phyloP scores from a whole-genome alignment of 2,113 vertebrate genomes.

The Alethe castanea region DNA sequence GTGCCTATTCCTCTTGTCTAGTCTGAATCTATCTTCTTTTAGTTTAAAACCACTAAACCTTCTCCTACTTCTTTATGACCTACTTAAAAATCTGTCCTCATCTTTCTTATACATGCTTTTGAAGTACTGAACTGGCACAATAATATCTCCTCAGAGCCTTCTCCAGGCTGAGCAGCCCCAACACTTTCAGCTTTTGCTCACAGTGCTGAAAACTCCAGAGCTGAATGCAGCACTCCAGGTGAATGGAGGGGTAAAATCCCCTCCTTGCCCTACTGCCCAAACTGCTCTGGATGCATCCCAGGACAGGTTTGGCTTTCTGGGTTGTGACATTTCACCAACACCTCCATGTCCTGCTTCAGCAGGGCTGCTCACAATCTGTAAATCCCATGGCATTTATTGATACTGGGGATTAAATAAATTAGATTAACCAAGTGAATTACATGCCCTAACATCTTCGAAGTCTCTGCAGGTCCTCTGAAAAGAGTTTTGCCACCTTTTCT shows the following conservation, averaged over 20 bases:
- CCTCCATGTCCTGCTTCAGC: rapidly evolving
- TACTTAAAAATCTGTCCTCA: background rate
- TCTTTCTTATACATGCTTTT: background rate
- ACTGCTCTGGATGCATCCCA: background rate
- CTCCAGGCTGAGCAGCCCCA: background rate
- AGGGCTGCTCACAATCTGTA: background rate
- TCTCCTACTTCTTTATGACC: background rate
- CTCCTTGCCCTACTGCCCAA: rapidly evolving
- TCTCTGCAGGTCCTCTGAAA: rapidly evolving
- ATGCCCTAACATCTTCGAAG: background rate
- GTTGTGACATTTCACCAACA: rapidly evolving
- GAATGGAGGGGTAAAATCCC: background rate
- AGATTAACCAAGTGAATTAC: background rate
- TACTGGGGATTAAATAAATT: background rate
- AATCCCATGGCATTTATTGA: too few species aligned
- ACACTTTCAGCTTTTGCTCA: background rate
- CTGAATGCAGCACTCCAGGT: background rate
- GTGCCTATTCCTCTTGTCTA: background rate
- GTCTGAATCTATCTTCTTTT: background rate
- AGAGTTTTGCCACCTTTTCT: background rate
- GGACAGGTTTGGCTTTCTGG: background rate
- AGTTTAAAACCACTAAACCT: background rate
- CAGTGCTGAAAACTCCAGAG: background rate
- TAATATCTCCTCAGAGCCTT: background rate
- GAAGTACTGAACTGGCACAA: background rate